Percentiles rank a stretch among this genome's conserved stretches.
These are phyloP conservation scores for Petaurus breviceps DNA, from an alignment of 2,113 vertebrate genomes.

Conservation along the genomic window DNA sequence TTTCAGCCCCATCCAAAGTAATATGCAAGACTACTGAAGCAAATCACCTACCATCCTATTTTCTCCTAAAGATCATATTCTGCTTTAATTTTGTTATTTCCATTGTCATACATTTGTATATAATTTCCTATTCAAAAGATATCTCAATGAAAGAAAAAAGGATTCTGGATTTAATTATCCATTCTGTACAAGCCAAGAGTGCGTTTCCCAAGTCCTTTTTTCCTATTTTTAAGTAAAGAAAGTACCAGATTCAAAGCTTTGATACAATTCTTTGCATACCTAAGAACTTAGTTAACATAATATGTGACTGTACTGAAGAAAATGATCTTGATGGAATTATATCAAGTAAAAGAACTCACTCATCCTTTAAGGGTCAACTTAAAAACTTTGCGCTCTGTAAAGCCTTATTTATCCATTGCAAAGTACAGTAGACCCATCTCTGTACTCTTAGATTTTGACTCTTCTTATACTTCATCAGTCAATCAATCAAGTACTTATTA, in stretches of 20 bases:
- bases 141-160: slow-evolving; percentile 11
- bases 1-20: neutral
- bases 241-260: neutral
- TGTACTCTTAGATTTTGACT: neutral
- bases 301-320: neutral
- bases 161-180: neutral
- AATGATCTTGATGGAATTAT: neutral
- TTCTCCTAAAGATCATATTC: neutral
- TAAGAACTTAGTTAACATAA: neutral
- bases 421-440: neutral
- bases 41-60: neutral
- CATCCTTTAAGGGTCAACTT: neutral
- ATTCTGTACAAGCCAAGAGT: neutral
- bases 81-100: neutral
- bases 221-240: neutral
- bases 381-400: neutral
- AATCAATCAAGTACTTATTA: neutral
- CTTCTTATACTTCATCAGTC: neutral
- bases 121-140: neutral
- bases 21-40: neutral
- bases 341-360: neutral
- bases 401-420: neutral
- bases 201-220: neutral
- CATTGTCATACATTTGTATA: neutral
- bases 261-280: neutral